Percentiles rank a stretch among this genome's conserved stretches.
Conservation (phyloP, 2,797 vertebrate species). For the Hemitrygon akajei region DNA sequence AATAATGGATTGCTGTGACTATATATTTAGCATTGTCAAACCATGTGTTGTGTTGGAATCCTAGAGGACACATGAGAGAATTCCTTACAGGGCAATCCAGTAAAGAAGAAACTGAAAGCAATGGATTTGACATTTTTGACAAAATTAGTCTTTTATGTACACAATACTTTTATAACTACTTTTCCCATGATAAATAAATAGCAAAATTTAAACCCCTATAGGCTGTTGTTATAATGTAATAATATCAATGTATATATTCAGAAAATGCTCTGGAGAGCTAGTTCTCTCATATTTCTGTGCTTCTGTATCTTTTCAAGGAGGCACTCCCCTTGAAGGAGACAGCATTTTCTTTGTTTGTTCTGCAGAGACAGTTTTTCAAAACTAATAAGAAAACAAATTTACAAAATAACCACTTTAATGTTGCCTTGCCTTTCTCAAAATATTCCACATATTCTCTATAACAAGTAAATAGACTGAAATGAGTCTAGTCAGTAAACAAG, state of each 20-base stretch:
- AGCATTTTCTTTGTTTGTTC: constrained; percentile 28
- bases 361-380: constrained; percentile 26
- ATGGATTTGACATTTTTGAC: constrained; percentile 21
- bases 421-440: background rate
- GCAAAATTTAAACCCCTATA: constrained; percentile 19
- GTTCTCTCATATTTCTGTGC: background rate
- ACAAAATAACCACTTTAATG: constrained; percentile 11
- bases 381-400: constrained; percentile 28
- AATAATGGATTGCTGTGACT: constrained; percentile 17
- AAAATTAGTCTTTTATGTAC: constrained; percentile 29
- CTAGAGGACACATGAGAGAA: background rate
- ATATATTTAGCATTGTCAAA: constrained; percentile 29
- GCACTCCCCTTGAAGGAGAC: constrained; percentile 35
- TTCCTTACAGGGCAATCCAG: background rate
- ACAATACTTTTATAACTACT: constrained; percentile 33
- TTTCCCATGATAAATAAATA: constrained; percentile 31
- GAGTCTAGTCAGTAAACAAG: constrained; percentile 22
- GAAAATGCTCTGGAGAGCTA: constrained; percentile 29
- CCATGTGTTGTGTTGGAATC: background rate
- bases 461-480: background rate
- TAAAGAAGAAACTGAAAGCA: background rate
- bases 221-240: constrained; percentile 5
- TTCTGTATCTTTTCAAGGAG: constrained; percentile 35
- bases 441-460: background rate
- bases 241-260: constrained; percentile 33